phyloP scores from a whole-genome alignment of 2,888 invertebrate genomes.

The Masnerella sp. region DNA sequence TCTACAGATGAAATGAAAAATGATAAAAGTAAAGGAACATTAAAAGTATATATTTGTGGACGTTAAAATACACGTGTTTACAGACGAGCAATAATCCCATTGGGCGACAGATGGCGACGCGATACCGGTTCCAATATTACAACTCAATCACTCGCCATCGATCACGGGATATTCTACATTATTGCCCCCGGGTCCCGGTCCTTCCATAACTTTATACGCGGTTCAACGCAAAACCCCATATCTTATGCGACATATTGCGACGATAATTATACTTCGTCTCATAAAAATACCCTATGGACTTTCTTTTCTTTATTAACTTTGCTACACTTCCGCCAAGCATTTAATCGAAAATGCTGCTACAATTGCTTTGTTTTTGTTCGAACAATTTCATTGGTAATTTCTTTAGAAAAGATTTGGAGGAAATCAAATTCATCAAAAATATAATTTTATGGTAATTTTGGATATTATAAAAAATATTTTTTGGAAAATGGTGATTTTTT shows the following conservation, averaged over 20 bases:
- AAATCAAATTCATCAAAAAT: too few relatives aligned
- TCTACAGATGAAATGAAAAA: too few relatives aligned
- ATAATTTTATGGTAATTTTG: too few relatives aligned
- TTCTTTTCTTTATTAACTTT: conserved; percentile 28
- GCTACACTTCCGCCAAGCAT: too few relatives aligned
- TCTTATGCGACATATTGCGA: conserved; percentile 55
- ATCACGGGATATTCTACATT: conserved; percentile 72
- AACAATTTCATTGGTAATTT: too few relatives aligned
- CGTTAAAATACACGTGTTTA: conserved; percentile 66
- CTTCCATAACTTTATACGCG: conserved; percentile 38
- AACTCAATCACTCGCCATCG: conserved; percentile 74
- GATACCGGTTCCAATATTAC: conserved; percentile 70
- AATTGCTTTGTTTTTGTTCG: too few relatives aligned
- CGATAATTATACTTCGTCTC: conserved; percentile 38
- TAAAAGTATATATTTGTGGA: too few relatives aligned
- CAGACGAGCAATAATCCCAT: conserved; percentile 69
- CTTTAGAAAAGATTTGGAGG: too few relatives aligned
- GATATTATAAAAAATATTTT: too few relatives aligned
- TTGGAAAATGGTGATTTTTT: too few relatives aligned
- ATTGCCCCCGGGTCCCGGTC: conserved; percentile 65
- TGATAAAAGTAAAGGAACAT: too few relatives aligned
- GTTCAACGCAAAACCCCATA: conserved; percentile 55
- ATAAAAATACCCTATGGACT: conserved; percentile 33
- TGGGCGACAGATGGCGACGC: conserved; percentile 66
- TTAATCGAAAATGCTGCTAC: too few relatives aligned